Base-by-base conservation (phyloP, 2,797 vertebrate species). In the Cuculus canorus region DNA sequence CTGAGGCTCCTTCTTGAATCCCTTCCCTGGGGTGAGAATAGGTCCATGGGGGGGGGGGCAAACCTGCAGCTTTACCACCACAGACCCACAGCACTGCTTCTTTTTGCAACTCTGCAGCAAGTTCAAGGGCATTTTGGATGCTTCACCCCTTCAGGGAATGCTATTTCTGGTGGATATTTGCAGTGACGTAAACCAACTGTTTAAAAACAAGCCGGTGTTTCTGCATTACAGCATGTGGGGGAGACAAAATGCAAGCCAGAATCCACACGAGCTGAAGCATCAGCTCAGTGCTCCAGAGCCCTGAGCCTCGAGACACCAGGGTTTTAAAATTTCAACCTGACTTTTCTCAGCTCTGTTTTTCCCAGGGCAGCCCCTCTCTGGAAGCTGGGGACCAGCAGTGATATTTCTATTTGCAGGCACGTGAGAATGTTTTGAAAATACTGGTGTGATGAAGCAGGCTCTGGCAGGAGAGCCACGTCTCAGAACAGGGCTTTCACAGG, bases 91-190 rank as follows among this genome's bases (percentile, higher is more conserved):
- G 63, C 65, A 22, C 43, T 52, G 19, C 43, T 76, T 61, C 79
- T 93, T 69, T 57, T 86, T 82, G 76, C 66, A 71, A 27, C 16
- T 54, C 87, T 75, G 69, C 79, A 83, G 72, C 9, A 41, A 92
- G 72, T 83, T 88, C 85, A 71, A 91, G 73, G 21, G 66, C 4
- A 1, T 79, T 92, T 70, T 76, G 27, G 54, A 92, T 92, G 76
- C 54, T 56, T 84, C 39, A 33, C 17, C 48, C 75, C 90, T 86
- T 63, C 45, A 43, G 86, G 78, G 86, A 82, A 84, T 86, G 88
- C 56, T 93, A 13, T 92, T 96, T 92, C 83, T 88, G 68, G 70
- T 77, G 70, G 83, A 75, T 81, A 91, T 88, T 88, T 93, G 85
- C 85, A 69, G 87, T 68, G 90, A 88, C 90, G 92, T 43, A 82